Conservation (phyloP, 2,113 vertebrate genomes). For the Phaethon lepturus region DNA sequence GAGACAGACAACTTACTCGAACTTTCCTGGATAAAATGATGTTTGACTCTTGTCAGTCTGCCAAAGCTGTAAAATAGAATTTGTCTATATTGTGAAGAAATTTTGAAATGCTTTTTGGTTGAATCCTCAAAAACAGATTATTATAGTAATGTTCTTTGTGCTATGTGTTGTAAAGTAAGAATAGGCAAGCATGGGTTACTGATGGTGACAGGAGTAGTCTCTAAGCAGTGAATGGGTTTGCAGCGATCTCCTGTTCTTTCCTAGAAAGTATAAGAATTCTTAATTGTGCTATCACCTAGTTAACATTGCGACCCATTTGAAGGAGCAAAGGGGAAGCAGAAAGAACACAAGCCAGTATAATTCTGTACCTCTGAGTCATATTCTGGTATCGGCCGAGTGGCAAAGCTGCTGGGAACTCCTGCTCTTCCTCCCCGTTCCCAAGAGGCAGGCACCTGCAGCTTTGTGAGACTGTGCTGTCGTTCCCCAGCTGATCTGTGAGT, state of each 20-base stretch:
- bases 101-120: background rate
- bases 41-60: background rate
- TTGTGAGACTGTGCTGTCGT: background rate
- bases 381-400: background rate
- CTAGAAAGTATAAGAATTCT: background rate
- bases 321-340: background rate
- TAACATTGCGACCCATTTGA: background rate
- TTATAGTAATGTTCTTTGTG: background rate
- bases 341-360: background rate
- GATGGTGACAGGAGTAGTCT: background rate
- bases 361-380: background rate
- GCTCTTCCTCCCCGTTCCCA: accelerated
- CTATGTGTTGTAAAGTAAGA: accelerated
- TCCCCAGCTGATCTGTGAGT: background rate
- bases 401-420: background rate
- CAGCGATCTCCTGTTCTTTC: background rate
- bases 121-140: background rate
- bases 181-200: background rate
- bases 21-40: background rate
- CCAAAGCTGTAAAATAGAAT: background rate
- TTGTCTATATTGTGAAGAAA: background rate
- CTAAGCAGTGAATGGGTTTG: background rate
- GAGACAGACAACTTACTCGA: background rate
- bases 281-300: accelerated
- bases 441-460: background rate